A percentile compares a stretch with the other conserved stretches of the same genome.
Evolutionary conservation across 1,140 invertebrate species (phyloP).

Genomic region (Zaprionus camerounensis): DNA sequence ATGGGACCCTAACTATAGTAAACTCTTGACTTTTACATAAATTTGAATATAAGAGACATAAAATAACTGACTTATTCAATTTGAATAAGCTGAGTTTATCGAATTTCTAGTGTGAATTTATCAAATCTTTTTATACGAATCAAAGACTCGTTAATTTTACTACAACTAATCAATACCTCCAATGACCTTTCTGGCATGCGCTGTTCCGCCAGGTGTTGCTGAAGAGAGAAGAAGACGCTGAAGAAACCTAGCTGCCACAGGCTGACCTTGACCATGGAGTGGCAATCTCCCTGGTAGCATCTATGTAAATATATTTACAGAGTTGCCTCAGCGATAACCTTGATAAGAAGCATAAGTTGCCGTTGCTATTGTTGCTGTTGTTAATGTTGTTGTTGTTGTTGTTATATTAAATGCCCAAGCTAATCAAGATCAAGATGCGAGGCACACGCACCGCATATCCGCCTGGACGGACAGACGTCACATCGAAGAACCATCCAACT

Average conservation of each 20-base stretch:
- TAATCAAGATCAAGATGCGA: slow-evolving; percentile 40
- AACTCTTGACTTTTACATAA: not conserved
- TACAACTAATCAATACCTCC: not conserved
- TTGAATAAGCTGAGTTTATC: too few species aligned
- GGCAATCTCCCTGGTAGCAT: slow-evolving; percentile 47
- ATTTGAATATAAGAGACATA: not conserved
- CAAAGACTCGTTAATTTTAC: not conserved
- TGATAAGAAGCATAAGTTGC: slow-evolving; percentile 17
- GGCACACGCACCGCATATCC: slow-evolving; percentile 43
- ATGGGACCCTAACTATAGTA: not conserved
- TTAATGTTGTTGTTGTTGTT: not conserved
- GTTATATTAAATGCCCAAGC: slow-evolving; percentile 25
- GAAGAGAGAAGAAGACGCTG: not conserved
- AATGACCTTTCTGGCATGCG: not conserved
- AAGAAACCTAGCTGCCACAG: slow-evolving; percentile 27
- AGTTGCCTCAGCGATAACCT: slow-evolving; percentile 38
- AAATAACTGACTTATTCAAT: too few species aligned
- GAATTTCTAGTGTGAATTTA: too few species aligned
- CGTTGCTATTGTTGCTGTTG: slow-evolving; percentile 4
- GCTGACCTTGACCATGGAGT: slow-evolving; percentile 46
- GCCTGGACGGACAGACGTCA: slow-evolving; percentile 15
- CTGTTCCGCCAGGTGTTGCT: not conserved
- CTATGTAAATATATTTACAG: slow-evolving; percentile 53
- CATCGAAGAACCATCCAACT: slow-evolving; percentile 19
- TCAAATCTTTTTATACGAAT: not conserved